phyloP scores from a whole-genome alignment of 2,797 vertebrate genomes.

The Alosa sapidissima region DNA sequence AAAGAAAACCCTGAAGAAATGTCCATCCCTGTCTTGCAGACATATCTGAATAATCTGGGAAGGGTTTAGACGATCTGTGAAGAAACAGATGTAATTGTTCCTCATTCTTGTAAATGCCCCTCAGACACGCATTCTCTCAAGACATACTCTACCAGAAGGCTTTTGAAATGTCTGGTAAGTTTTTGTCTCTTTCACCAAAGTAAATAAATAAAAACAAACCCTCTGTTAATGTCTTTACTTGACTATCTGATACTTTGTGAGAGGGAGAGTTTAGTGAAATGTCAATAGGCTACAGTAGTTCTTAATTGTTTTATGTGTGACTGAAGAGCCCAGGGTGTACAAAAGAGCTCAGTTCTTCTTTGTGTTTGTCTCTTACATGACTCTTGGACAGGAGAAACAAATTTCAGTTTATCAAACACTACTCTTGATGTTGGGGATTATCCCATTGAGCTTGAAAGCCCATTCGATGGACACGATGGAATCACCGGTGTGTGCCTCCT shows the following conservation, averaged over 20 bases:
- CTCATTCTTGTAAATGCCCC: background rate
- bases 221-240: background rate
- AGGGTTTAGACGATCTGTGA: background rate
- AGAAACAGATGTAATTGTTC: background rate
- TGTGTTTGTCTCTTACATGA: background rate
- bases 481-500: conserved; percentile 43
- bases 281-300: background rate
- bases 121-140: background rate
- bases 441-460: conserved; percentile 1
- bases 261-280: background rate
- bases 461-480: background rate
- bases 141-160: background rate
- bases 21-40: no score
- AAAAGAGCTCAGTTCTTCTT: background rate
- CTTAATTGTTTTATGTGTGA: background rate
- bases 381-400: background rate
- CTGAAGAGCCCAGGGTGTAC: no score
- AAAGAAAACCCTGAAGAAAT: no score
- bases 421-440: rapidly evolving
- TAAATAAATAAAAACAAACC: background rate
- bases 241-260: background rate
- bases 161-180: background rate
- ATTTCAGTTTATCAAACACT: background rate
- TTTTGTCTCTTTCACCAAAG: background rate
- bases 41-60: background rate